These are phyloP conservation scores for Trichomycterus rosablanca DNA, from an alignment of 2,113 vertebrate genomes.

Conservation along the genomic window DNA sequence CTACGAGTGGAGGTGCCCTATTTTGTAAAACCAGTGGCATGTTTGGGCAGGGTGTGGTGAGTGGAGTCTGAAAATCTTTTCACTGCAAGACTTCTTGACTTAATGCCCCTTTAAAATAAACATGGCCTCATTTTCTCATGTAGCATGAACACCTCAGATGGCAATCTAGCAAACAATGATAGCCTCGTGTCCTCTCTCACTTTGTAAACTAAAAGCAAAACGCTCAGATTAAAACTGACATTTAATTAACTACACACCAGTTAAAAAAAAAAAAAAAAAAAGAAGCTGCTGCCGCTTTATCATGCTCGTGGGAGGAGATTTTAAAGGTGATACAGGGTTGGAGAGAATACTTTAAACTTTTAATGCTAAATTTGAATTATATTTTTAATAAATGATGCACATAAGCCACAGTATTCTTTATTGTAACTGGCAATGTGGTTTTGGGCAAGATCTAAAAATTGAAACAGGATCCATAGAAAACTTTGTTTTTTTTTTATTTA, in stretches of 20 bases:
- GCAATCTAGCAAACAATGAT: constrained; percentile 13
- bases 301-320: too few species aligned
- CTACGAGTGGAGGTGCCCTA: too few species aligned
- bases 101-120: constrained; percentile 62
- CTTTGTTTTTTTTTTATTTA: too few species aligned
- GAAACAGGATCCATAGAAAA: too few species aligned
- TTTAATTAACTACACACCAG: constrained; percentile 3
- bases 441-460: too few species aligned
- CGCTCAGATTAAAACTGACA: neutral
- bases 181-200: neutral
- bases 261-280: neutral
- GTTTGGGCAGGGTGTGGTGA: constrained; percentile 61
- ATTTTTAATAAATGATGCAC: too few species aligned
- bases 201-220: constrained; percentile 9
- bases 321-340: too few species aligned
- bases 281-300: too few species aligned
- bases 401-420: too few species aligned
- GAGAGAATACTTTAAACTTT: too few species aligned
- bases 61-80: constrained; percentile 54
- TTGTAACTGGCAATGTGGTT: too few species aligned
- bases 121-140: constrained; percentile 46
- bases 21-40: constrained; percentile 42
- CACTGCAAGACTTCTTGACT: constrained; percentile 56
- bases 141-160: constrained; percentile 4
- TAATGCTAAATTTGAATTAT: too few species aligned